phyloP scores from a whole-genome alignment of 1,140 invertebrate species.

The Plutomurus gul region DNA sequence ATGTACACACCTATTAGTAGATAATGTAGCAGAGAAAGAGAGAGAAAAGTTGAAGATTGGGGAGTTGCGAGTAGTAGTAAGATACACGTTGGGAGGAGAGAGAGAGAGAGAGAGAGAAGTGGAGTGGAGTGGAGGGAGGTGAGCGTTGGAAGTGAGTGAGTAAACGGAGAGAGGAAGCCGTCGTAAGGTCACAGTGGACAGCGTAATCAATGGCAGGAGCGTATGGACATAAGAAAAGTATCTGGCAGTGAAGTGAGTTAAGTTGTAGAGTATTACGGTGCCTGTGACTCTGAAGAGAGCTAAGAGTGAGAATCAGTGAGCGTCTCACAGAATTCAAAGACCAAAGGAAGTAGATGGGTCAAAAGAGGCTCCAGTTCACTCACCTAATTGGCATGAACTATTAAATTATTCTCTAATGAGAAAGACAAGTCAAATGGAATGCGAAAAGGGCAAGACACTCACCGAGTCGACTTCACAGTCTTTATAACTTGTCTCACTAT shows the following conservation, averaged over 20 bases:
- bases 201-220: no score
- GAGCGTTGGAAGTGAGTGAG: background rate
- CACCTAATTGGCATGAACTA: slow-evolving; percentile 43
- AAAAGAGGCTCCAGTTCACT: slow-evolving; percentile 33
- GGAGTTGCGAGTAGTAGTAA: no score
- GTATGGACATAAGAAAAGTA: no score
- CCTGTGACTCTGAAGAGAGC: background rate
- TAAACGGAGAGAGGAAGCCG: no score
- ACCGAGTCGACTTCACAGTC: background rate
- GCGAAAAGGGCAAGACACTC: slow-evolving; percentile 41
- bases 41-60: no score
- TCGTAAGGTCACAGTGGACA: no score
- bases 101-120: background rate
- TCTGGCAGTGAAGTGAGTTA: no score
- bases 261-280: no score
- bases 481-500: background rate
- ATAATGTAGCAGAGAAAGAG: no score
- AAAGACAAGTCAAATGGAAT: slow-evolving; percentile 47
- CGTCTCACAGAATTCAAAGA: background rate
- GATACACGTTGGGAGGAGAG: no score
- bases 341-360: background rate
- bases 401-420: slow-evolving; percentile 49
- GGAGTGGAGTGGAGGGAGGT: background rate
- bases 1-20: no score
- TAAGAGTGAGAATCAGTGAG: background rate